These are phyloP conservation scores for Epinotia ramella DNA, from an alignment of 2,888 invertebrate genomes.

Conservation along the genomic window DNA sequence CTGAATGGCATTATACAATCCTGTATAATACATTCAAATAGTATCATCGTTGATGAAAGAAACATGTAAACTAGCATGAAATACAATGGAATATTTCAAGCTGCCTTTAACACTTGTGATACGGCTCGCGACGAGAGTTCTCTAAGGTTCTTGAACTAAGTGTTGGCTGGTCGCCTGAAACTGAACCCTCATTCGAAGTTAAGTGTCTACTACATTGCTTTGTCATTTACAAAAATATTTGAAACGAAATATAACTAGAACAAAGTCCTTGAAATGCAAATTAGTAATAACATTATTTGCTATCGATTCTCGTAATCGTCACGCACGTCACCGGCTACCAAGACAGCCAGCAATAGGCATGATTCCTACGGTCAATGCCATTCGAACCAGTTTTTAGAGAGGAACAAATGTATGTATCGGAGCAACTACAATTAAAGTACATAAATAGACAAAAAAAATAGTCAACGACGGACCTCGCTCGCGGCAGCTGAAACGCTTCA, in stretches of 20 bases:
- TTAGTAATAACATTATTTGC: slow-evolving; percentile 61
- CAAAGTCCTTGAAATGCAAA: slow-evolving; percentile 58
- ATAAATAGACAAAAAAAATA: no score
- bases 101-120: slow-evolving; percentile 5
- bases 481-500: no score
- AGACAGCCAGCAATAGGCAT: slow-evolving; percentile 57
- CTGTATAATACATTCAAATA: slow-evolving; percentile 19
- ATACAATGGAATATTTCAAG: background rate
- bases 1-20: background rate
- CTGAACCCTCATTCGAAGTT: slow-evolving; percentile 9
- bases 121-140: slow-evolving; percentile 12
- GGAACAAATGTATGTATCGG: no score
- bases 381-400: no score
- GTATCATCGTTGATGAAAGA: background rate
- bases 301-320: slow-evolving; percentile 69
- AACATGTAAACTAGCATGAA: slow-evolving; percentile 1
- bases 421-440: no score
- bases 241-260: slow-evolving; percentile 15
- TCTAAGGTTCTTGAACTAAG: slow-evolving; percentile 28
- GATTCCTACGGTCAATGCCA: no score
- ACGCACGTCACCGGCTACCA: slow-evolving; percentile 58
- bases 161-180: slow-evolving; percentile 21
- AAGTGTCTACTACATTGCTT: background rate
- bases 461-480: no score
- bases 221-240: background rate